Conservation (phyloP, 2,888 invertebrate species). For the Petrolisthes cinctipes region DNA sequence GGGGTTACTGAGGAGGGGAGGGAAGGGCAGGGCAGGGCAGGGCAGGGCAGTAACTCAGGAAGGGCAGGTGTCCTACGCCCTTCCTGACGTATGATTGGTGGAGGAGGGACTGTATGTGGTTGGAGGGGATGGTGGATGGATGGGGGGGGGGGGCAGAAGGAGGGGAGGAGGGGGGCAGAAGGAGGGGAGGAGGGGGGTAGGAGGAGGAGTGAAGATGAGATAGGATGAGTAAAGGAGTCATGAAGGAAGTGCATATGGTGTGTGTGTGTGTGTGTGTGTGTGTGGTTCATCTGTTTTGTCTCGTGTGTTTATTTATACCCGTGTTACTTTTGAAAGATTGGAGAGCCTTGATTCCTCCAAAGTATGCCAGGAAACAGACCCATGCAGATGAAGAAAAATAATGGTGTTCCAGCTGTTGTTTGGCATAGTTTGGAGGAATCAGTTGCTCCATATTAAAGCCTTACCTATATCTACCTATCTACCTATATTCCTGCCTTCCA, state of each 20-base stretch:
- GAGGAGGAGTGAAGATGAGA: conserved; percentile 11
- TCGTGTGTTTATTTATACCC: not conserved
- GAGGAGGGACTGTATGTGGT: not conserved
- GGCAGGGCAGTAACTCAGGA: not conserved
- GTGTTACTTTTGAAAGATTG: no score
- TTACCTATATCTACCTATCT: not conserved
- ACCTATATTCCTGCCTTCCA: not conserved
- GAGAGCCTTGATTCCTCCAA: no score
- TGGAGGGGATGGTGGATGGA: conserved; percentile 1
- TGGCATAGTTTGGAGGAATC: no score
- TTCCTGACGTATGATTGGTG: not conserved
- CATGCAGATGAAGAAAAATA: no score
- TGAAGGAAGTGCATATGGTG: not conserved
- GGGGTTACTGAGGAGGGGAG: no score
- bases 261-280: no score
- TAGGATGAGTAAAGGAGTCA: conserved; percentile 2
- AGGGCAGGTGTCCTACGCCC: not conserved
- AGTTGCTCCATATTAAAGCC: no score
- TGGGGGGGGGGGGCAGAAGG: not conserved
- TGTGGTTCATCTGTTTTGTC: not conserved
- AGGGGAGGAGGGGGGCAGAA: not conserved
- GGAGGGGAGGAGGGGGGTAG: not conserved
- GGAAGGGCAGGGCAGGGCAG: not conserved
- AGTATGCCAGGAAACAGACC: no score
- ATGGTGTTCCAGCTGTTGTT: no score